These are phyloP conservation scores for Drusus annulatus DNA, from an alignment of 1,140 invertebrate species.

Conservation along the genomic window DNA sequence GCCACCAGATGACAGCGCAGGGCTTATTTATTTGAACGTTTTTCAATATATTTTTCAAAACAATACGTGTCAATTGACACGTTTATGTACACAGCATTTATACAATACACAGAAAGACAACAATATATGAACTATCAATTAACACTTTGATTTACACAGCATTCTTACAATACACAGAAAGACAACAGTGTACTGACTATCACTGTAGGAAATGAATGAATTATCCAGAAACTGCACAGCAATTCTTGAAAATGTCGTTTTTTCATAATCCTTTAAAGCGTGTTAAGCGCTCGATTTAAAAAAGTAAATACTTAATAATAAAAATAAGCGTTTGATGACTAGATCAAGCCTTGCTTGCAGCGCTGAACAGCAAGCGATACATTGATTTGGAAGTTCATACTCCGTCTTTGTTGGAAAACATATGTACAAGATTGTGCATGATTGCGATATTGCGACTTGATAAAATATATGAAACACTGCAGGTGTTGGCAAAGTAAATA, in stretches of 20 bases:
- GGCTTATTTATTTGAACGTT: no score
- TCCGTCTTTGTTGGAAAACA: background rate
- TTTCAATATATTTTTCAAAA: no score
- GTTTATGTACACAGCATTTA: no score
- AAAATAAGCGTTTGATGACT: background rate
- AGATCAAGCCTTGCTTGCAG: background rate
- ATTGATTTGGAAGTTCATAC: background rate
- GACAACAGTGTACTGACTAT: no score
- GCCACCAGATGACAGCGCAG: no score
- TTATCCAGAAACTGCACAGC: constrained; percentile 29
- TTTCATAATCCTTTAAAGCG: no score
- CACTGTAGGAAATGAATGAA: constrained; percentile 14
- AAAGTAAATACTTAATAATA: no score
- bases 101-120: no score
- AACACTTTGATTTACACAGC: no score
- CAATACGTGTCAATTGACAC: no score
- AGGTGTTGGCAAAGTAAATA: constrained; percentile 56
- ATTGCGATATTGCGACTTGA: constrained; percentile 27
- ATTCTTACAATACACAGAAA: no score
- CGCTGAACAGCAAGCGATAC: constrained; percentile 8
- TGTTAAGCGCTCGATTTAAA: no score
- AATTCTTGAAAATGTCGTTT: background rate
- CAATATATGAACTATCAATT: background rate
- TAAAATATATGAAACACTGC: constrained; percentile 45
- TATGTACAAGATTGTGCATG: background rate